A percentile compares a stretch with the other conserved stretches of the same genome.
These are phyloP conservation scores for Neosilurus mollespiculum DNA, from an alignment of 2,797 vertebrate species.

Conservation along the genomic window DNA sequence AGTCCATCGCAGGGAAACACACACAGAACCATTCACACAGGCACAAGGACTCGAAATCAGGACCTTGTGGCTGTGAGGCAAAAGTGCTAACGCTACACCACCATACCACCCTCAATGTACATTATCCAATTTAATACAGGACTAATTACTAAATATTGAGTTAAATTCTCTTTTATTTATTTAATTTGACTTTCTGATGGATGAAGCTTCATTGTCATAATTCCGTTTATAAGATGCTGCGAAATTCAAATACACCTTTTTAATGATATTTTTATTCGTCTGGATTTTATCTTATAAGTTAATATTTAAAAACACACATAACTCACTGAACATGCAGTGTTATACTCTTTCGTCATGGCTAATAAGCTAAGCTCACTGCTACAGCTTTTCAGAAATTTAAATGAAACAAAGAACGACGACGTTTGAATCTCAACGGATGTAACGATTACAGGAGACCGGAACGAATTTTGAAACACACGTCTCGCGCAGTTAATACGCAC, in stretches of 20 bases:
- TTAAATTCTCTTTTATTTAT: too few relatives aligned
- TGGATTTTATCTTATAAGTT: background rate
- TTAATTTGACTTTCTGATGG: too few relatives aligned
- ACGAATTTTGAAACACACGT: background rate
- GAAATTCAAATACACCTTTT: background rate
- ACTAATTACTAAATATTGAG: too few relatives aligned
- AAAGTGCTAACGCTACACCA: too few relatives aligned
- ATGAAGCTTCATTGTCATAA: background rate
- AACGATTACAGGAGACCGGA: background rate
- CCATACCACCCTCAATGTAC: too few relatives aligned
- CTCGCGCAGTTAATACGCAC: background rate
- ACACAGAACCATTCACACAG: too few relatives aligned
- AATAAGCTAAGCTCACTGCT: background rate
- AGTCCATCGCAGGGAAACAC: too few relatives aligned
- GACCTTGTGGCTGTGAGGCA: too few relatives aligned
- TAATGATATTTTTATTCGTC: background rate
- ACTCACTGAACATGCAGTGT: background rate
- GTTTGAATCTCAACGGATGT: background rate
- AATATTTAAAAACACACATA: background rate
- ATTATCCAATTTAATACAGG: too few relatives aligned
- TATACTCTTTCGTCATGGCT: background rate
- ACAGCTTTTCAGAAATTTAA: background rate
- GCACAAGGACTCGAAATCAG: too few relatives aligned
- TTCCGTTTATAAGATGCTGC: background rate
- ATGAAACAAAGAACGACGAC: background rate